These are phyloP conservation scores for Sorex maritimensis DNA, from an alignment of 2,797 vertebrate genomes.

Conservation along the genomic window DNA sequence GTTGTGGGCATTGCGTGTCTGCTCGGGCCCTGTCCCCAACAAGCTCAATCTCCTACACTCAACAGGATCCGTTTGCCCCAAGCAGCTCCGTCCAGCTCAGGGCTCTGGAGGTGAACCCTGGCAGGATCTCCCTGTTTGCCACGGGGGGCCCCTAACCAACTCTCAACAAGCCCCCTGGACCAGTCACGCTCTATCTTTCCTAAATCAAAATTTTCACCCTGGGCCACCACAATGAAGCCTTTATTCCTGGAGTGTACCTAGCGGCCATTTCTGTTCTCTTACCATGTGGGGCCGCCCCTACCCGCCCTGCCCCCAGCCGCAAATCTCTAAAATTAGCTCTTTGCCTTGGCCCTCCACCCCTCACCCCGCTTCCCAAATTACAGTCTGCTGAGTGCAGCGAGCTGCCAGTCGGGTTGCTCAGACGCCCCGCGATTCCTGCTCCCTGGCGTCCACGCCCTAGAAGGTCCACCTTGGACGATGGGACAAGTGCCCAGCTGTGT, in stretches of 20 bases:
- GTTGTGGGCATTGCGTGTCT: background rate
- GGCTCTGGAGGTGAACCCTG: background rate
- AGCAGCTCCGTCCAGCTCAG: background rate
- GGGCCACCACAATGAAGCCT: background rate
- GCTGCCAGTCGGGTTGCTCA: accelerated
- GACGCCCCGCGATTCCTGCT: background rate
- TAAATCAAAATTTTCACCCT: conserved; percentile 5
- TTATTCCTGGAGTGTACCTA: background rate
- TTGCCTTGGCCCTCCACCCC: background rate
- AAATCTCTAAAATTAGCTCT: background rate
- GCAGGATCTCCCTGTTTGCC: background rate
- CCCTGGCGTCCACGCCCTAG: background rate
- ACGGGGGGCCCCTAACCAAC: background rate
- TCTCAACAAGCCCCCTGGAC: background rate
- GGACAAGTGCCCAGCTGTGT: background rate
- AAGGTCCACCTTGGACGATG: background rate
- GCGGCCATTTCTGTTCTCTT: background rate
- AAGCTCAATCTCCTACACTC: background rate
- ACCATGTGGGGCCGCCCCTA: background rate
- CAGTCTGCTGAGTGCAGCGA: background rate
- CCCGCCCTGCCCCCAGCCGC: background rate
- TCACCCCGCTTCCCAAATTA: background rate
- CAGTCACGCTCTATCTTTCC: background rate
- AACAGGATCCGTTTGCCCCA: background rate
- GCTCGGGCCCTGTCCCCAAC: background rate